Evolutionary conservation across 2,888 invertebrate species (phyloP), one percentile per base, ranked within the genome.

Genomic region (Mechanitis messenoides): DNA sequence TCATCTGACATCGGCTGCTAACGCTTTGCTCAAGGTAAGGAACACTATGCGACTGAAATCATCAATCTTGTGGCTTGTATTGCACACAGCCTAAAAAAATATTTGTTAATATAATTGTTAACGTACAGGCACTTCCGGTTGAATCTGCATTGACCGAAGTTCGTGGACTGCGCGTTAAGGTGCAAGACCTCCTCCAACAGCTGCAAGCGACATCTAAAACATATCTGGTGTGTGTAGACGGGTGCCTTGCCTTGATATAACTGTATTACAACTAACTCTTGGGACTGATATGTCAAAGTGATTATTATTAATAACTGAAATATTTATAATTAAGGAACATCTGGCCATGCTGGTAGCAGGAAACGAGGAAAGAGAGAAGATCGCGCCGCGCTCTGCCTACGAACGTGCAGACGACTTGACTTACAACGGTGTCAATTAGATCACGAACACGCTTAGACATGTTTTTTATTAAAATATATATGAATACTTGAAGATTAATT

Each of bases 261-360:
- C 35, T 35, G 35, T 35, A 35, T 5, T 35, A 35, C 3, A 35
- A 5, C 6, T 3, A 1, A 6, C 35, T 35, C 35, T 35, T 35
- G 35, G 3, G 42, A 9, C 42, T 42, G 42, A 9, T 9, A 11
- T 42, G 11, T 9, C 35, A 6, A 42, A 42, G 42, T 9, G 42
- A 42, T 11, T 9, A 42, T 11, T 9, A 42, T 9, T 42, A 42
- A 7, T 42, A 5, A 1, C 11, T 9, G 9, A 7, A 42, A 42
- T 42, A 3, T 42, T 9, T 3, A 42, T 42, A 42, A 9, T 42
- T 33, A 71, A 94, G 94, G 93, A 93, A 75, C 92, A 92, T 61
- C 76, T 93, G 56, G 94, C 94, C 0, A 85, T 91, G 62, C 92
- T 93, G 71, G 76, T 94, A 58, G 93, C 94, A 11, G 94, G 94